phyloP scores from a whole-genome alignment of 2,797 vertebrate species.

The Coluber constrictor region DNA sequence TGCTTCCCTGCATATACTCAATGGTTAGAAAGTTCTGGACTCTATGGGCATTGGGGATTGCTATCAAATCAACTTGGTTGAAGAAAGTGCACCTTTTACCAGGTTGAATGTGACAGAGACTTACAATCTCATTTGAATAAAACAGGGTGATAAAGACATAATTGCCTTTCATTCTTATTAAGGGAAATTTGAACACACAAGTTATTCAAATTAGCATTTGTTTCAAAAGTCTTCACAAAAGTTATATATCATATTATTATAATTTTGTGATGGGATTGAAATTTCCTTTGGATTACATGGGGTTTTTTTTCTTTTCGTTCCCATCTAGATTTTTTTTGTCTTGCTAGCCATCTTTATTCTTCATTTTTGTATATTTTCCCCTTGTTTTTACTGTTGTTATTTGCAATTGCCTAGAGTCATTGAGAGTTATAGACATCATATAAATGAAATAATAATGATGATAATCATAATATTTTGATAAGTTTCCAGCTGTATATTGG shows the following conservation, averaged over 20 bases:
- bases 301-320: background rate
- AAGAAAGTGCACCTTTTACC: background rate
- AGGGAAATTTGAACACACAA: background rate
- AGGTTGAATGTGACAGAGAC: background rate
- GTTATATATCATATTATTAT: background rate
- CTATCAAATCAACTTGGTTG: background rate
- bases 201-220: background rate
- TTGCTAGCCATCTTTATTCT: background rate
- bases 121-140: background rate
- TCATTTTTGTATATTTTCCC: background rate
- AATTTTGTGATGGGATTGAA: background rate
- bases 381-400: background rate
- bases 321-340: background rate
- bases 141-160: background rate
- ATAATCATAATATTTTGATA: background rate
- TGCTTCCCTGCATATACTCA: background rate
- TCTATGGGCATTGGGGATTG: background rate
- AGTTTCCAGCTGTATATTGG: background rate
- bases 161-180: background rate
- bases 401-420: background rate
- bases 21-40: background rate
- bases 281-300: background rate
- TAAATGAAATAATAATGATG: background rate
- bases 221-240: background rate
- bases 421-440: background rate